Base-by-base conservation (phyloP, 2,797 vertebrate species). In the Rhinatrema bivittatum region DNA sequence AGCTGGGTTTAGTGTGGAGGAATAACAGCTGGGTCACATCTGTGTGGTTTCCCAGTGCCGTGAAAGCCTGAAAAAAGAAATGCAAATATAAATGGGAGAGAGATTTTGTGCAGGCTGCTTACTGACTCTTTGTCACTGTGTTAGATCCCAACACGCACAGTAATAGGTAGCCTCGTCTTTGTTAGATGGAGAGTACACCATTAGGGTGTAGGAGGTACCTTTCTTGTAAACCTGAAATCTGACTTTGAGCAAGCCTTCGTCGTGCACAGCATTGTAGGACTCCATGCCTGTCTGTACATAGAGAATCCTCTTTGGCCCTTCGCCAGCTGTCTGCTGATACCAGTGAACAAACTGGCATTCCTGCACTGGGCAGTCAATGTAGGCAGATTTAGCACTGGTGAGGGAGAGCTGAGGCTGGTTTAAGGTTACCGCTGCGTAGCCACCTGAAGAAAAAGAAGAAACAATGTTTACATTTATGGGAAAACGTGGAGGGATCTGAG, bases 161-260 rank as follows among this genome's bases (percentile, higher is more conserved):
- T 65, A 74, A 29, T 72, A 72, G 0, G 42, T 70, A 36, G 38
- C 62, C 30, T 55, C 3, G 3, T 66, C 40, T 0, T 53, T 46
- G 5, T 21, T n/a, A n/a, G 6, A 9, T 2, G 62, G 4, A 0
- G 49, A 16, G 8, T 40, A 53, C 28, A 77, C 63, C 16, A 40
- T 45, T 28, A 75, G 50, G 9, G n/a, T 1, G 9, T 20, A 37
- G 1, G 7, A 18, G 1, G 11, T 3, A 1, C 12, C 10, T 22
- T 31, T 15, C 38, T 20, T n/a, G n/a, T n/a, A n/a, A n/a, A n/a
- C n/a, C n/a, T n/a, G n/a, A 19, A 5, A 22, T 15, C 13, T 16
- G 42, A 43, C 40, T 7, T 36, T 10, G 11, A 13, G 7, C 25
- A 37, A 10, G 36, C 1, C 20, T 2, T 37, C 12, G 32, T 56